These are phyloP conservation scores for Calliopum simillimum DNA, from an alignment of 2,888 invertebrate genomes.

Conservation along the genomic window DNA sequence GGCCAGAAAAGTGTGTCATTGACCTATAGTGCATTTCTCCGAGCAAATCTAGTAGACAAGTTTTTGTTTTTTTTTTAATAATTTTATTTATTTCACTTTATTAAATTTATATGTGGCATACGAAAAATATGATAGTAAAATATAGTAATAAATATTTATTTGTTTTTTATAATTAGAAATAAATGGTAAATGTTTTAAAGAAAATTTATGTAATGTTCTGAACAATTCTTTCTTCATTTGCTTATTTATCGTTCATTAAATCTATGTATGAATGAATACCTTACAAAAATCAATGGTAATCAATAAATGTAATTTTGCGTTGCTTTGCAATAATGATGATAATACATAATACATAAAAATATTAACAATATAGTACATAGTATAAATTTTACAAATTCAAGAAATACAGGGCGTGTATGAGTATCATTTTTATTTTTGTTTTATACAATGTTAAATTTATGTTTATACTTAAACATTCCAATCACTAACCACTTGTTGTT, in stretches of 20 bases:
- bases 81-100: conserved; percentile 7
- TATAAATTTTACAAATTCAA: conserved; percentile 30
- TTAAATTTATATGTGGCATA: conserved; percentile 20
- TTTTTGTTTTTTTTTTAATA: too few relatives aligned
- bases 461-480: conserved; percentile 53
- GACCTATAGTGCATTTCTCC: too few relatives aligned
- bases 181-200: conserved; percentile 11
- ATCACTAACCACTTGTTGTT: conserved; percentile 63
- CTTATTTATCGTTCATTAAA: neutral
- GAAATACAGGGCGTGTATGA: conserved; percentile 20
- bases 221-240: neutral
- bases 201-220: conserved; percentile 13
- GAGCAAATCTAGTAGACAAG: too few relatives aligned
- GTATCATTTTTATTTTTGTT: conserved; percentile 3
- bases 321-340: conserved; percentile 10
- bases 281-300: neutral
- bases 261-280: conserved; percentile 1
- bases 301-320: conserved; percentile 1
- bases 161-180: conserved; percentile 16
- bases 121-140: conserved; percentile 20
- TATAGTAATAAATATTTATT: conserved; percentile 21
- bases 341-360: conserved; percentile 11
- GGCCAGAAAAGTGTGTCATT: too few relatives aligned
- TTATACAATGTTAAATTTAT: conserved; percentile 15
- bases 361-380: too few relatives aligned